phyloP scores from a whole-genome alignment of 2,113 vertebrate species.

The Vidua chalybeata region DNA sequence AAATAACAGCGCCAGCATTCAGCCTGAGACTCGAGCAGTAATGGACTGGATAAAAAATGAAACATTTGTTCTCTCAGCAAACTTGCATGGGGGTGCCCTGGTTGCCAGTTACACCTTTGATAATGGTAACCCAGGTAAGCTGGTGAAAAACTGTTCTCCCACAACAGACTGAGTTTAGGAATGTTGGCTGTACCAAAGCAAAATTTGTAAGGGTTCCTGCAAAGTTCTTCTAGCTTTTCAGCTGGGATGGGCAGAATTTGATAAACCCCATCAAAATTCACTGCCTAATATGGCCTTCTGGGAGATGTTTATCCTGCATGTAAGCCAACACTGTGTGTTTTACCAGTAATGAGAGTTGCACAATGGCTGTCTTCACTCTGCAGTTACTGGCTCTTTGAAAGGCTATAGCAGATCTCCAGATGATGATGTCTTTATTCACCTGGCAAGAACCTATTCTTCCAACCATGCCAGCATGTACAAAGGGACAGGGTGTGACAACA shows the following conservation, averaged over 20 bases:
- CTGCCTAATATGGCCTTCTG: fast-evolving
- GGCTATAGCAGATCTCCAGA: slow-evolving; percentile 82
- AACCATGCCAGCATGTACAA: slow-evolving; percentile 83
- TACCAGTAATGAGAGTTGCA: neutral
- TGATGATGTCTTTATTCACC: slow-evolving; percentile 88
- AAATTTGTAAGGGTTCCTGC: neutral
- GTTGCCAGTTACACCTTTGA: slow-evolving; percentile 96
- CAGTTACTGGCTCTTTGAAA: slow-evolving; percentile 58
- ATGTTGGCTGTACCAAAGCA: neutral
- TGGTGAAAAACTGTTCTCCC: neutral
- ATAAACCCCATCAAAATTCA: neutral
- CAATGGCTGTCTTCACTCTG: neutral
- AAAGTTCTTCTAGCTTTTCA: neutral
- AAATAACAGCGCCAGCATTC: slow-evolving; percentile 28
- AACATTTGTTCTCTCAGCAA: slow-evolving; percentile 92
- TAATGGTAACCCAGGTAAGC: slow-evolving; percentile 84
- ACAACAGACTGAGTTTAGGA: neutral
- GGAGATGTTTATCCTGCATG: neutral
- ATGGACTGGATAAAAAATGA: slow-evolving; percentile 88
- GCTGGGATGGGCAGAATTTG: neutral
- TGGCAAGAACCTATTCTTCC: slow-evolving; percentile 86
- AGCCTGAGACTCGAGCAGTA: slow-evolving; percentile 87
- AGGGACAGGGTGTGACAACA: slow-evolving; percentile 70
- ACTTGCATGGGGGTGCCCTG: slow-evolving; percentile 92
- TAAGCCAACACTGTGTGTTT: neutral